Conservation (phyloP, 2,113 vertebrate genomes). For the Cettia cetti region DNA sequence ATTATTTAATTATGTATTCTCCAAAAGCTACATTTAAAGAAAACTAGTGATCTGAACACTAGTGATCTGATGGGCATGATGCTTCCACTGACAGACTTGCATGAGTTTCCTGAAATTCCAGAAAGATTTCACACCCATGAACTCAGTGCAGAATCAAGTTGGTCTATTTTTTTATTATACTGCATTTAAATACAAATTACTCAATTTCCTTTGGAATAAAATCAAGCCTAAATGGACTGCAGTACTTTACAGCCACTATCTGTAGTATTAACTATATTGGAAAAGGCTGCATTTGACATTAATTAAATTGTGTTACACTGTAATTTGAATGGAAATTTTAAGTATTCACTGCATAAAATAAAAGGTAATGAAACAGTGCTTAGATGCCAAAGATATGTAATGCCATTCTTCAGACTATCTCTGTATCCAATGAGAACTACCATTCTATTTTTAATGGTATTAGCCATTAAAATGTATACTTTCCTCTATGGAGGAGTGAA, state of each 20-base stretch:
- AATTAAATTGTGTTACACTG: constrained; percentile 4
- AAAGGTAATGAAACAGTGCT: background rate
- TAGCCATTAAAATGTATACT: background rate
- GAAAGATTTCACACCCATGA: background rate
- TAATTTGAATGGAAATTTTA: background rate
- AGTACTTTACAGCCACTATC: background rate
- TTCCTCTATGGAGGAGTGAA: background rate
- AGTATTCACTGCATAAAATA: background rate
- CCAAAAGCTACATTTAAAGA: background rate
- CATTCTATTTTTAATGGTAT: background rate
- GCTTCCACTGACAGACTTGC: background rate
- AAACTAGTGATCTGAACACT: background rate
- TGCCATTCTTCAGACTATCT: background rate
- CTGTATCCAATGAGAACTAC: background rate
- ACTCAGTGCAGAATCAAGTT: background rate
- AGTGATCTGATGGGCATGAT: background rate
- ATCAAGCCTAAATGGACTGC: background rate
- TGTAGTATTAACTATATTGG: background rate
- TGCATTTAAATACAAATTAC: constrained; percentile 22
- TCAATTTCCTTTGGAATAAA: background rate
- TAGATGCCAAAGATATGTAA: background rate
- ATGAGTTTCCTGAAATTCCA: background rate
- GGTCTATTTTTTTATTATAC: background rate
- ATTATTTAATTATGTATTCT: background rate
- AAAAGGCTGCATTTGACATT: background rate